Evolutionary conservation across 2,113 vertebrate genomes (phyloP).

Genomic region (Pteruthius melanotis): DNA sequence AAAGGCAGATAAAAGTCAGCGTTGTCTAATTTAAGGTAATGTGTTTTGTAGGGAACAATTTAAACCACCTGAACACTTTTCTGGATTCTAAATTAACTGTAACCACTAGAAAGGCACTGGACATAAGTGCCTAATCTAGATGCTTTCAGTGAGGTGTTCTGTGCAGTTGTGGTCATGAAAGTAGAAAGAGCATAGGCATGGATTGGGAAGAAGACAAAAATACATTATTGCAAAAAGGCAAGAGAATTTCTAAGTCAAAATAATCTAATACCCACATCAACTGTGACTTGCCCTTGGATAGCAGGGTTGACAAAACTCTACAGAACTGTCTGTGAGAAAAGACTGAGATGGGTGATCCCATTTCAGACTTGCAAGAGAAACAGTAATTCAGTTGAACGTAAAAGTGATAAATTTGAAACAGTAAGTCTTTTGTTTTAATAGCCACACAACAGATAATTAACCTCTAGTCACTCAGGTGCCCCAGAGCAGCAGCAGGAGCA

Average conservation of each 20-base stretch:
- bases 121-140: background rate
- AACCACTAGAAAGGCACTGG: background rate
- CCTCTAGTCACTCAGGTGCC: background rate
- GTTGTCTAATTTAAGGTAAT: background rate
- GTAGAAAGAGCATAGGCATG: background rate
- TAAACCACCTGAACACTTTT: background rate
- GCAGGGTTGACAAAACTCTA: background rate
- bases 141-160: background rate
- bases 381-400: background rate
- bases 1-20: background rate
- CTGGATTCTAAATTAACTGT: background rate
- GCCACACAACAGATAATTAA: constrained; percentile 44
- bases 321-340: background rate
- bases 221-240: background rate
- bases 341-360: background rate
- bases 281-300: background rate
- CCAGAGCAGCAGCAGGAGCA: background rate
- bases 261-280: background rate
- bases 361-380: background rate
- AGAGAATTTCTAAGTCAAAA: background rate
- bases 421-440: constrained; percentile 43
- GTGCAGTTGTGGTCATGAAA: background rate
- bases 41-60: background rate
- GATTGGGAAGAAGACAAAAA: background rate
- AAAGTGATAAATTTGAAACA: constrained; percentile 1